These are phyloP conservation scores for Oopsacas minuta DNA, from an alignment of 37 sponge, comb jelly and placozoan genomes.

Conservation along the genomic window DNA sequence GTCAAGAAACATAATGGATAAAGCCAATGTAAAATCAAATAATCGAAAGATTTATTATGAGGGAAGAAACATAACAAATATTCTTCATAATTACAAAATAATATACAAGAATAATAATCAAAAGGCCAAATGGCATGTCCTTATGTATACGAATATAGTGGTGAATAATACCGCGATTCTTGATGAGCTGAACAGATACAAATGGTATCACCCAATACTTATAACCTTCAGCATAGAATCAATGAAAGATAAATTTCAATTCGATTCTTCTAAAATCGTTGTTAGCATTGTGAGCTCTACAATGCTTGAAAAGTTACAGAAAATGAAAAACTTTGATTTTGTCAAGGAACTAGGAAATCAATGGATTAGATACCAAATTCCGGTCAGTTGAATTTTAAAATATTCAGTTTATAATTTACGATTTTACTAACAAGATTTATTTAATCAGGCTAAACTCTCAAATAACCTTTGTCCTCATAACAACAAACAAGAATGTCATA, in stretches of 20 bases:
- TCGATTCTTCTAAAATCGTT: not conserved
- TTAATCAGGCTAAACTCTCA: too few species aligned
- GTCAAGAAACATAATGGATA: not conserved
- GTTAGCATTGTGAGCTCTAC: not conserved
- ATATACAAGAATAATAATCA: not conserved
- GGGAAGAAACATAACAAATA: not conserved
- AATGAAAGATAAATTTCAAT: not conserved
- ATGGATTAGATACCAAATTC: not conserved
- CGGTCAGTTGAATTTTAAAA: not conserved
- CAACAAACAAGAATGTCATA: too few species aligned
- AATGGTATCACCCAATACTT: not conserved
- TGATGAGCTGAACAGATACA: not conserved
- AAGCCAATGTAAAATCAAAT: too few species aligned
- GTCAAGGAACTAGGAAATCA: not conserved
- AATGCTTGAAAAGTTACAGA: not conserved
- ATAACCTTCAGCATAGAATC: not conserved
- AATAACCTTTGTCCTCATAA: too few species aligned
- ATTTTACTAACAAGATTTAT: too few species aligned
- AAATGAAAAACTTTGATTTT: not conserved
- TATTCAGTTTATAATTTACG: not conserved
- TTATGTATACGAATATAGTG: not conserved
- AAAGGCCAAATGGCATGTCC: not conserved
- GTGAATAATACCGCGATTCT: constrained; percentile 1
- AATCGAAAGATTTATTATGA: not conserved
- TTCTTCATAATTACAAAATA: not conserved